These are phyloP conservation scores for Caenorhabditis sp. DNA, from an alignment of 2,888 invertebrate species.

Conservation along the genomic window DNA sequence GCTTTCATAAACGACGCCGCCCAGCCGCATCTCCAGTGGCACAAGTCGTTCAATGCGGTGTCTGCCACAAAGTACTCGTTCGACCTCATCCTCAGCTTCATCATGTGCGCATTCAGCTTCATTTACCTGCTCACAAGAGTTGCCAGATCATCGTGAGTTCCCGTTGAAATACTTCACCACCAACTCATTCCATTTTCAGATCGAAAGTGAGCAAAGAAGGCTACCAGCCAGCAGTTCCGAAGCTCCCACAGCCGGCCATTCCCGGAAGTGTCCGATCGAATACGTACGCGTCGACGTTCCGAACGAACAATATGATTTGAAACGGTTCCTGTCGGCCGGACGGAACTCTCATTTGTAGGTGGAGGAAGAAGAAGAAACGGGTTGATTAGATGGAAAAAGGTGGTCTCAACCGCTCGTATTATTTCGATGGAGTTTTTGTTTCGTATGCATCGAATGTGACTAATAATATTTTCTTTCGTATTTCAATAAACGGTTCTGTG, in stretches of 20 bases:
- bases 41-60: slow-evolving; percentile 63
- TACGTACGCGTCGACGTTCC: slow-evolving; percentile 62
- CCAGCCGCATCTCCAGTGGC: slow-evolving; percentile 61
- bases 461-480: neutral
- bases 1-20: slow-evolving; percentile 64
- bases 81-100: slow-evolving; percentile 55
- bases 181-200: slow-evolving; percentile 41
- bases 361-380: neutral
- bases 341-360: neutral
- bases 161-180: slow-evolving; percentile 8
- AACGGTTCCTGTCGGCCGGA: too few relatives aligned
- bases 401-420: slow-evolving; percentile 29
- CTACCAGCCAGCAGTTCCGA: slow-evolving; percentile 69
- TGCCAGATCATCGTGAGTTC: slow-evolving; percentile 49
- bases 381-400: slow-evolving; percentile 26
- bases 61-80: slow-evolving; percentile 65
- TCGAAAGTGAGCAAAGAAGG: slow-evolving; percentile 66
- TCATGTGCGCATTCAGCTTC: slow-evolving; percentile 49
- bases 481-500: slow-evolving; percentile 12
- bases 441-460: slow-evolving; percentile 23
- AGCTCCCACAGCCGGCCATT: slow-evolving; percentile 59
- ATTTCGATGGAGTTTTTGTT: slow-evolving; percentile 6
- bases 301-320: slow-evolving; percentile 47
- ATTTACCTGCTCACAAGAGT: slow-evolving; percentile 40
- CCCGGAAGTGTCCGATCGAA: slow-evolving; percentile 61